These are phyloP conservation scores for Henricia sp. DNA, from an alignment of 53 echinoderm and acorn worm genomes.

Conservation along the genomic window DNA sequence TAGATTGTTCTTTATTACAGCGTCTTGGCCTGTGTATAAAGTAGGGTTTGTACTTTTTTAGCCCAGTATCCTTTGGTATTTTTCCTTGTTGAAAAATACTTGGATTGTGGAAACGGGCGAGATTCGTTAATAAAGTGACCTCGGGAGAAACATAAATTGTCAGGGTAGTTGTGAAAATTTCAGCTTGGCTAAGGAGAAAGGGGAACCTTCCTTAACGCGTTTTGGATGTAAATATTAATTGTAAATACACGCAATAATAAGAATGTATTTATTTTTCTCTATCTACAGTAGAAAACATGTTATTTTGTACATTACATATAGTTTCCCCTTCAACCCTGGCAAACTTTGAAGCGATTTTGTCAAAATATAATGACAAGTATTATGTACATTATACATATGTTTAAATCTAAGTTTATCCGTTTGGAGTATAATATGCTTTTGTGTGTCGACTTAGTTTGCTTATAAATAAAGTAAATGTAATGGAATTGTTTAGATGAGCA, in stretches of 20 bases:
- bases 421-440: not conserved
- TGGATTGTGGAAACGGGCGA: not conserved
- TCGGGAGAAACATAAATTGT: not conserved
- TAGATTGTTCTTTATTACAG: no score
- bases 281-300: not conserved
- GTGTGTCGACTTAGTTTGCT: not conserved
- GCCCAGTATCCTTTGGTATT: not conserved
- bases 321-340: constrained; percentile 7
- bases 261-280: constrained; percentile 41
- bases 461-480: not conserved
- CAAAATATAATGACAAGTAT: not conserved
- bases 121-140: not conserved
- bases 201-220: constrained; percentile 3
- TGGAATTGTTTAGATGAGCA: constrained; percentile 20
- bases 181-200: not conserved
- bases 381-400: not conserved
- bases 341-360: constrained; percentile 28
- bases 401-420: not conserved
- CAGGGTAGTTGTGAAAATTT: constrained; percentile 2
- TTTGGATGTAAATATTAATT: constrained; percentile 42
- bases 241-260: constrained; percentile 40
- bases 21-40: no score
- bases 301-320: constrained; percentile 28
- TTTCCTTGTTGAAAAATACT: constrained; percentile 26
- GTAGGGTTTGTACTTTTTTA: no score